Evolutionary conservation across 2,888 invertebrate species (phyloP).

Genomic region (Acleris laterana): DNA sequence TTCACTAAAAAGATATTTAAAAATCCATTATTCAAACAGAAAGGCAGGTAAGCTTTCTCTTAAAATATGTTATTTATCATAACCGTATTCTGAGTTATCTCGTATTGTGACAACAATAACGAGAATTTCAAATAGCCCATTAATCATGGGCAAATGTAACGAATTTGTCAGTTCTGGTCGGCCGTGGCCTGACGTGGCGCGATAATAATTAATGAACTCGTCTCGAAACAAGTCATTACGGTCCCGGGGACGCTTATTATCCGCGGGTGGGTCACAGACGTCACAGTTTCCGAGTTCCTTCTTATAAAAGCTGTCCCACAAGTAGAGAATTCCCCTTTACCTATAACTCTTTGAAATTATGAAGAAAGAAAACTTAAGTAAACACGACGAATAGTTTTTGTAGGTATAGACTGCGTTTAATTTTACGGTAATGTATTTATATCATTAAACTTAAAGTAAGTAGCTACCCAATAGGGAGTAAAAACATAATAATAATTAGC

Average conservation of each 20-base stretch:
- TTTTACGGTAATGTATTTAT: no score
- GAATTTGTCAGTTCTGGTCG: constrained; percentile 63
- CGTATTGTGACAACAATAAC: constrained; percentile 58
- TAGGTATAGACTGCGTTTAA: no score
- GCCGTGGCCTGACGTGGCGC: constrained; percentile 51
- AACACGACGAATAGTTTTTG: no score
- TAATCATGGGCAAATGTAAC: constrained; percentile 62
- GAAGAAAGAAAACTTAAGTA: no score
- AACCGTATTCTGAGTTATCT: constrained; percentile 39
- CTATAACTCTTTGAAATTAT: no score
- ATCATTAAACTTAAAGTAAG: no score
- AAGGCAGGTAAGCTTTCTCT: constrained; percentile 2
- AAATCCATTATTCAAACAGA: background rate
- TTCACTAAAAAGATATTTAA: background rate
- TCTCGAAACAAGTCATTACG: constrained; percentile 55
- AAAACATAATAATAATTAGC: no score
- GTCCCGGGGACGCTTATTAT: constrained; percentile 42
- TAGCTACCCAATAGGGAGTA: no score
- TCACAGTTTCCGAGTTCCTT: constrained; percentile 18
- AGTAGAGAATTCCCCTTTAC: no score
- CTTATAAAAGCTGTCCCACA: background rate
- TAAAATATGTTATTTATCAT: constrained; percentile 42
- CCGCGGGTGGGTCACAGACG: constrained; percentile 18
- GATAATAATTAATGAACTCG: constrained; percentile 65
- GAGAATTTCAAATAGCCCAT: constrained; percentile 63